Conservation (phyloP, 2,888 invertebrate genomes). For the Eupithecia dodoneata region DNA sequence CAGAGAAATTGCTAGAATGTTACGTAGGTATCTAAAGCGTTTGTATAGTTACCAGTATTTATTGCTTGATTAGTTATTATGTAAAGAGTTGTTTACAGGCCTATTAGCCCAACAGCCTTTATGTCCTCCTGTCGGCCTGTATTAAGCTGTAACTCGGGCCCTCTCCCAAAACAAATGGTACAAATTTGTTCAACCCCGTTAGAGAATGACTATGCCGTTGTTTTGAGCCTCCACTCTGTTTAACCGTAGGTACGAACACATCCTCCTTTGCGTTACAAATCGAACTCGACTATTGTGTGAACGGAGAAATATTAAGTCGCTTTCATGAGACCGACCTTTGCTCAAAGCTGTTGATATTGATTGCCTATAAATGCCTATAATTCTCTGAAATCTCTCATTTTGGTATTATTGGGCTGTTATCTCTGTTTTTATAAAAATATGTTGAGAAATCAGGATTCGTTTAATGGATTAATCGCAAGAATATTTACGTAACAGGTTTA, state of each 20-base stretch:
- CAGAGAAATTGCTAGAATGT: not conserved
- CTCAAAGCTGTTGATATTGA: constrained; percentile 49
- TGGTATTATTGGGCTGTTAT: constrained; percentile 9
- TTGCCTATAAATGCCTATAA: constrained; percentile 39
- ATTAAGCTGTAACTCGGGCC: constrained; percentile 60
- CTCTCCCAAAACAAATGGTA: constrained; percentile 67
- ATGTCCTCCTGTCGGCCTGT: constrained; percentile 49
- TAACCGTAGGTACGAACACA: constrained; percentile 48
- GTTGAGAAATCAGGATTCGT: not conserved
- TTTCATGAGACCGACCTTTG: constrained; percentile 49
- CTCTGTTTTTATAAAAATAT: not conserved
- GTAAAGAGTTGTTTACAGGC: constrained; percentile 33
- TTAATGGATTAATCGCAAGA: not conserved
- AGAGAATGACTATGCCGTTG: constrained; percentile 59
- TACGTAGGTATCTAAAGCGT: not conserved
- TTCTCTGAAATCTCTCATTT: constrained; percentile 42
- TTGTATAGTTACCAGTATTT: not conserved
- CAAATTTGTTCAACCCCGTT: constrained; percentile 68
- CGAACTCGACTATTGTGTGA: constrained; percentile 59
- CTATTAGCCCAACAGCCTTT: constrained; percentile 31
- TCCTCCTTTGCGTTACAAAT: constrained; percentile 60
- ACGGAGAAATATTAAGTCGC: constrained; percentile 54
- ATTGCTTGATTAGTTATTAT: constrained; percentile 33
- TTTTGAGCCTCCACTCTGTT: constrained; percentile 59
- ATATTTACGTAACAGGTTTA: not conserved